Evolutionary conservation across 2,888 invertebrate genomes (phyloP).

Genomic region (Copidosoma aretas): DNA sequence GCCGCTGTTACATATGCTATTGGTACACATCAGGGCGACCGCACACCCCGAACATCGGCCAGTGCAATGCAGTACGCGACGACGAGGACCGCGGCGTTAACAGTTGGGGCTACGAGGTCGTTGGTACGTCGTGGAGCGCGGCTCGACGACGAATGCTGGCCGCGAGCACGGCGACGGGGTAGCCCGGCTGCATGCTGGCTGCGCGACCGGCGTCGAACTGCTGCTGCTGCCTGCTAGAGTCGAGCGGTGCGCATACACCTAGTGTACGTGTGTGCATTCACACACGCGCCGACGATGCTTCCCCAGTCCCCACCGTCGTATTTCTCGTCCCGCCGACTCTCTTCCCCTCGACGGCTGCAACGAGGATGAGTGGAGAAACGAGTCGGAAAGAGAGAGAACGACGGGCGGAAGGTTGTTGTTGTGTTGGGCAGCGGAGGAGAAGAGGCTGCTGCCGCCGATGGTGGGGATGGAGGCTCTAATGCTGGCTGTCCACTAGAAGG

Average conservation of each 20-base stretch:
- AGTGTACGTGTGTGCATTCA: too few species aligned
- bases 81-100: too few species aligned
- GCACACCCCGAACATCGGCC: too few species aligned
- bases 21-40: too few species aligned
- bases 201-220: slow-evolving; percentile 61
- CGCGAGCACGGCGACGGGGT: slow-evolving; percentile 17
- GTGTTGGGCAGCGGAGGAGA: neutral
- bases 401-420: neutral
- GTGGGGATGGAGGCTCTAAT: neutral
- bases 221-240: slow-evolving; percentile 11
- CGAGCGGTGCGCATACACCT: too few species aligned
- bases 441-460: neutral
- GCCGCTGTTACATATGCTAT: too few species aligned
- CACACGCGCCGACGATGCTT: slow-evolving; percentile 24
- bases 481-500: too few species aligned
- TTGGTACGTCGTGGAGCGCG: neutral
- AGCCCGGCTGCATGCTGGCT: slow-evolving; percentile 51
- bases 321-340: neutral
- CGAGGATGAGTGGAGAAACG: neutral
- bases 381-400: neutral
- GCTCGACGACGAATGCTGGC: slow-evolving; percentile 6
- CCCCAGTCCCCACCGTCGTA: neutral
- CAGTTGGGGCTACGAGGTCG: too few species aligned
- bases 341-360: neutral
- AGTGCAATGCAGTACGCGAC: too few species aligned